A percentile compares a stretch with the other conserved stretches of the same genome.
Conservation (phyloP, 2,888 invertebrate genomes). For the Orgyia antiqua region DNA sequence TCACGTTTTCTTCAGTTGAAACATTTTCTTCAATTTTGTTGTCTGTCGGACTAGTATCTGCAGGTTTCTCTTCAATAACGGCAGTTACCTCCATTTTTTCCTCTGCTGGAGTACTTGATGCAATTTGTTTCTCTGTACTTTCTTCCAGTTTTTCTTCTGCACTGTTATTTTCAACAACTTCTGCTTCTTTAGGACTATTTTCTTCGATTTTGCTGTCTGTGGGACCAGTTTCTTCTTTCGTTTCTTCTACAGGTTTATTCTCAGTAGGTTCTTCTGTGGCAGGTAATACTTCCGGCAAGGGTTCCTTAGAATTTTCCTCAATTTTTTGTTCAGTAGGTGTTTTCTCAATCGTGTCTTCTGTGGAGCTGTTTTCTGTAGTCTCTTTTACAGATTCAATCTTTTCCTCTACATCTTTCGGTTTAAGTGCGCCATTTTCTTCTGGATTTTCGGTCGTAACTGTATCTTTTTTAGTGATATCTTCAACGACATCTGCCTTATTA, state of each 20-base stretch:
- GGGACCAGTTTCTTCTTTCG: constrained; percentile 1
- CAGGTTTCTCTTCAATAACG: constrained; percentile 1
- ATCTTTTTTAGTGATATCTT: too few species aligned
- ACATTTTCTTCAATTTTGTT: background rate
- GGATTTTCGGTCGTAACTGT: too few species aligned
- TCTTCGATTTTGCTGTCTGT: background rate
- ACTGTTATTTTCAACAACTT: constrained; percentile 13
- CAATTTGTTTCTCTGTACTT: constrained; percentile 1
- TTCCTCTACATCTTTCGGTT: too few species aligned
- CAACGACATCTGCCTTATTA: constrained; percentile 7
- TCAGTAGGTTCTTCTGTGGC: background rate
- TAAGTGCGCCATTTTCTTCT: constrained; percentile 24
- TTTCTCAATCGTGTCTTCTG: too few species aligned
- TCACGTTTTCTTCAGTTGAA: background rate
- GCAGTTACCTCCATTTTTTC: background rate
- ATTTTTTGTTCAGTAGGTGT: too few species aligned
- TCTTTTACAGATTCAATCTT: too few species aligned
- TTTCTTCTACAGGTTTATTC: constrained; percentile 11
- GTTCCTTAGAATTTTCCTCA: background rate
- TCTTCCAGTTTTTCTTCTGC: constrained; percentile 16
- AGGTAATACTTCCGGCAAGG: background rate
- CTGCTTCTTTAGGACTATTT: background rate
- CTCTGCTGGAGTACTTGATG: constrained; percentile 21
- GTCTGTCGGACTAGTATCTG: background rate
- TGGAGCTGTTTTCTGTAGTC: too few species aligned